Conservation (phyloP, 2,113 vertebrate genomes). For the Apodemus speciosus region DNA sequence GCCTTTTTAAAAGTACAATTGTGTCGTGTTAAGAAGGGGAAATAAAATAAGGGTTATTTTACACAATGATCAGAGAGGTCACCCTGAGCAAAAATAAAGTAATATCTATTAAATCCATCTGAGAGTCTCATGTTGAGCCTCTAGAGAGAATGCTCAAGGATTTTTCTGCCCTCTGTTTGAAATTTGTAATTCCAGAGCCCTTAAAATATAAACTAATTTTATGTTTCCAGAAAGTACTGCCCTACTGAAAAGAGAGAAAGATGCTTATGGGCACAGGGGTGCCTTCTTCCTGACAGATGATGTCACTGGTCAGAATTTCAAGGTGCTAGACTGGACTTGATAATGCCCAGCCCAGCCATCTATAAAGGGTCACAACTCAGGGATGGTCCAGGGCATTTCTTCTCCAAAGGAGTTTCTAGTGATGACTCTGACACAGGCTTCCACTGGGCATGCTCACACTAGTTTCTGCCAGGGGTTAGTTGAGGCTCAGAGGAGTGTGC, state of each 20-base stretch:
- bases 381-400: not conserved
- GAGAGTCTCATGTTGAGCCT: slow-evolving; percentile 55
- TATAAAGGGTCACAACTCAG: slow-evolving; percentile 15
- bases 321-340: not conserved
- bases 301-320: not conserved
- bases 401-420: slow-evolving; percentile 56
- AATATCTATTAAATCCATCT: slow-evolving; percentile 66
- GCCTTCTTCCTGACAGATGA: not conserved
- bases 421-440: slow-evolving; percentile 5
- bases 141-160: not conserved
- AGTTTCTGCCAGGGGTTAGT: slow-evolving; percentile 49
- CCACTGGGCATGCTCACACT: slow-evolving; percentile 52
- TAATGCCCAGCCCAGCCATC: not conserved
- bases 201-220: slow-evolving; percentile 76
- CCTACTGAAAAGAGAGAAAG: slow-evolving; percentile 42
- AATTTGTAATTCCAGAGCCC: slow-evolving; percentile 72
- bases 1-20: slow-evolving; percentile 44
- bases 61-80: slow-evolving; percentile 59
- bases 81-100: slow-evolving; percentile 74
- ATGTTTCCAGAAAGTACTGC: slow-evolving; percentile 66
- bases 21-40: slow-evolving; percentile 31
- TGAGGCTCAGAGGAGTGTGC: slow-evolving; percentile 69
- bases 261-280: not conserved
- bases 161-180: slow-evolving; percentile 57
- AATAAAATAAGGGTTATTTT: slow-evolving; percentile 42